Base-by-base conservation (phyloP, 2,888 invertebrate genomes). In the Amphipyra tragopoginis region DNA sequence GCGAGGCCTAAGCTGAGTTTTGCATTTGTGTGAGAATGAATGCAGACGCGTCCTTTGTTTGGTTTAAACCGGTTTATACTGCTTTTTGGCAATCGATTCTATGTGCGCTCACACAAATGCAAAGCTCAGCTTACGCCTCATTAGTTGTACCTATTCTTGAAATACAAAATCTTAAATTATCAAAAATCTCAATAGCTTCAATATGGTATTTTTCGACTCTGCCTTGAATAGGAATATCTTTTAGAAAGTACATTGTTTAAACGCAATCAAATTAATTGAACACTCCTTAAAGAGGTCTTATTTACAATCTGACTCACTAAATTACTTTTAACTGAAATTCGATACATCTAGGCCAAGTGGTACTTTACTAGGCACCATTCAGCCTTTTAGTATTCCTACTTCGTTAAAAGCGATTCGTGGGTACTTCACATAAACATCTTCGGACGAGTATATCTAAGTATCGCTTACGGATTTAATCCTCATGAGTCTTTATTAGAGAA, bases 321-420 rank as follows among this genome's bases (percentile, higher is more conserved):
- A 68, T 49, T 44, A 52, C 48, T 55, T 13, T 10, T 57, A 55
- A 48, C 69, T 39, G 60, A n/a, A 69, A 65, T 42, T 44, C 44
- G n/a, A 65, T 52, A 69, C 51, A 49, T 21, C 15, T 13, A 39
- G 54, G 7, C 34, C 48, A 13, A 69, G 47, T 54, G 39, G 14
- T 40, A 10, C 47, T 65, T 39, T 9, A 33, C 48, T 21, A 36
- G 43, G 48, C 43, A 47, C 59, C 54, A 51, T 58, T 47, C 51
- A 56, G n/a, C 49, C 6, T 33, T 68, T 21, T 39, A 29, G 21
- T 13, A 10, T 26, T 33, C 44, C 33, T 39, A 36, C 53, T 69
- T 40, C 14, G 52, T 56, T 52, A 49, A 11, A 53, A 40, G 47
- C 34, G 34, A 44, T 29, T 54, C 53, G 47, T 36, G 51, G 58